A percentile compares a stretch with the other conserved stretches of the same genome.
These are phyloP conservation scores for Numida meleagris DNA, from an alignment of 2,113 vertebrate species.

Conservation along the genomic window DNA sequence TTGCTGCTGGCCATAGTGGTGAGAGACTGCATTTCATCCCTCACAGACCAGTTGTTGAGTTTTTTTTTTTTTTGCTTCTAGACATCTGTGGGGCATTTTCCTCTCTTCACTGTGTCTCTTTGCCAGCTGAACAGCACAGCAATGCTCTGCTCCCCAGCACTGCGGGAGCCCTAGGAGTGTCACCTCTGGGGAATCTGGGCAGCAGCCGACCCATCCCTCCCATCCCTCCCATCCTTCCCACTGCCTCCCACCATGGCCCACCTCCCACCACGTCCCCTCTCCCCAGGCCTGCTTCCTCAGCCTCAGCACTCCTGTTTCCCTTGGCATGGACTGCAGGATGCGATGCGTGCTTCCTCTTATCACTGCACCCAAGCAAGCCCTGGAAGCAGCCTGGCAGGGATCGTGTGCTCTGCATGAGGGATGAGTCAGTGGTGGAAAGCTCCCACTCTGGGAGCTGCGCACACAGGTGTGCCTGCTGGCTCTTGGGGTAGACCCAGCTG, in stretches of 20 bases:
- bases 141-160: background rate
- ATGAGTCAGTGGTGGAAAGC: background rate
- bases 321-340: conserved; percentile 33
- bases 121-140: background rate
- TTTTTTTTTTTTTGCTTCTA: background rate
- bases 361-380: background rate
- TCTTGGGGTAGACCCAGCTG: background rate
- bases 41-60: background rate
- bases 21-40: background rate
- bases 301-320: conserved; percentile 26
- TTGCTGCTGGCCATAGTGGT: background rate
- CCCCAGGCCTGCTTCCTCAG: background rate
- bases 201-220: background rate
- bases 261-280: background rate
- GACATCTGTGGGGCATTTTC: background rate
- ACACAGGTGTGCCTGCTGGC: background rate
- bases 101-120: background rate
- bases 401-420: conserved; percentile 7
- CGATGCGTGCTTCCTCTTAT: conserved; percentile 56
- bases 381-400: conserved; percentile 39
- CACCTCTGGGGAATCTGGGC: background rate
- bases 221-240: background rate
- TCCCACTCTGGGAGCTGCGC: background rate
- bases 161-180: background rate
- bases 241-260: background rate